Evolutionary conservation across 2,888 invertebrate species (phyloP), one percentile per base, ranked within the genome.

Genomic region (Adelognathus sp.): DNA sequence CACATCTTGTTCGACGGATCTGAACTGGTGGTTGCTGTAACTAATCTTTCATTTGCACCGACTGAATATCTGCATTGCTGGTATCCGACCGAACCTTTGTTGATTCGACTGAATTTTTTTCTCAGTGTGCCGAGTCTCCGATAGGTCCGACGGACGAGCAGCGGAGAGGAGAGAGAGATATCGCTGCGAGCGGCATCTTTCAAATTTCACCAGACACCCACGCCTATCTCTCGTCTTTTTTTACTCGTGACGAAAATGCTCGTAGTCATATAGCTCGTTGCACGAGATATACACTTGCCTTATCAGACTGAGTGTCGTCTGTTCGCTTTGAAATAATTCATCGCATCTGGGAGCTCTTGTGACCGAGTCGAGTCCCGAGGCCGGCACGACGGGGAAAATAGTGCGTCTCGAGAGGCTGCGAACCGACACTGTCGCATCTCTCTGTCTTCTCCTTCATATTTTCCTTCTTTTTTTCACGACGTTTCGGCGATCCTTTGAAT

Each of bases 281-380:
- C 63, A 70, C 46, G 70, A 54, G 54, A 54, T 54, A 54, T 14
- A 54, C 24, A 74, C 63, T 63, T 76, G 54, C 46, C 69, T 76
- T 76, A 76, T 76, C 75, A 63, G 69, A 54, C 69, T 31, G 46
- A 18, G 61, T 56, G 63, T 76, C 75, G 63, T 69, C 46, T 46
- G 69, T 70, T 70, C 69, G 24, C 69, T 76, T 76, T 60, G 52
- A 76, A 76, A 76, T 70, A 76, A 76, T 76, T 76, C 75, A 63
- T 76, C 61, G 76, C 76, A 76, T 76, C 76, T 76, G 76, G 76
- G 63, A 76, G 63, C 76, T 76, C 69, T 75, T 67, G 61, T 36
- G 36, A 69, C 63, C 46, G 36, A 29, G 56, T 64, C 63, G 70
- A 36, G 56, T 56, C 46, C 63, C 46, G 60, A 29, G 6, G 56